These are phyloP conservation scores for Drosophila tsacasi DNA, from an alignment of 1,140 invertebrate genomes.

Conservation along the genomic window DNA sequence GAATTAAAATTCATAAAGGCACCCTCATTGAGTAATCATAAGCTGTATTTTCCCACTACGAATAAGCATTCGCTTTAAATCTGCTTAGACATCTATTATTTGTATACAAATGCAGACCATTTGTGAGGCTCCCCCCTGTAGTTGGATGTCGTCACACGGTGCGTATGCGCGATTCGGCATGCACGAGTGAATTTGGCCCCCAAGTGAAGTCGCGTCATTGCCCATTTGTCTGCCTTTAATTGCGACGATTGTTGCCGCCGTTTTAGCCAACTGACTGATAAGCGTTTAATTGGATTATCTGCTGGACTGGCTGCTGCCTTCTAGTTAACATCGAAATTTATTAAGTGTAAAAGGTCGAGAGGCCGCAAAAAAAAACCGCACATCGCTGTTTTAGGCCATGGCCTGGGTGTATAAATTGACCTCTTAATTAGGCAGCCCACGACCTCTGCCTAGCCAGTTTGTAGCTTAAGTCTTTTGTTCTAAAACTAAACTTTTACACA, in stretches of 20 bases:
- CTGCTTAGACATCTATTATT: conserved; percentile 59
- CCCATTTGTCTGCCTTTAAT: conserved; percentile 61
- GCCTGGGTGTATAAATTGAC: conserved; percentile 28
- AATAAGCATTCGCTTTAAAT: conserved; percentile 37
- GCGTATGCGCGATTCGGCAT: conserved; percentile 72
- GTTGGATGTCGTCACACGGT: conserved; percentile 44
- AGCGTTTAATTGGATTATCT: conserved; percentile 66
- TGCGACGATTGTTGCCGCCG: conserved; percentile 52
- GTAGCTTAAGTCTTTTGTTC: conserved; percentile 33
- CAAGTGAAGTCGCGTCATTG: conserved; percentile 40
- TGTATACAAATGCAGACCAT: conserved; percentile 35
- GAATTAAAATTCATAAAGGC: background rate
- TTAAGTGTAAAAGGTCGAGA: conserved; percentile 55
- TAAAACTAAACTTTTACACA: conserved; percentile 29
- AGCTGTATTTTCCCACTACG: conserved; percentile 3
- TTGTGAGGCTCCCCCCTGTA: conserved; percentile 25
- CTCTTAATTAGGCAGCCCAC: conserved; percentile 45
- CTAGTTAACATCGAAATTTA: conserved; percentile 34
- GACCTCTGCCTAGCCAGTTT: conserved; percentile 32
- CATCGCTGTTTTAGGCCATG: conserved; percentile 35
- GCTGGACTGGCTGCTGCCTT: conserved; percentile 5
- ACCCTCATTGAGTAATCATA: conserved; percentile 13
- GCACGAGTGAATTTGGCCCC: conserved; percentile 63
- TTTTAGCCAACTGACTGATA: conserved; percentile 60
- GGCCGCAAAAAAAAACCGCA: conserved; percentile 5